Conservation (phyloP, 2,888 invertebrate species). For the Drosophila anomalipes region DNA sequence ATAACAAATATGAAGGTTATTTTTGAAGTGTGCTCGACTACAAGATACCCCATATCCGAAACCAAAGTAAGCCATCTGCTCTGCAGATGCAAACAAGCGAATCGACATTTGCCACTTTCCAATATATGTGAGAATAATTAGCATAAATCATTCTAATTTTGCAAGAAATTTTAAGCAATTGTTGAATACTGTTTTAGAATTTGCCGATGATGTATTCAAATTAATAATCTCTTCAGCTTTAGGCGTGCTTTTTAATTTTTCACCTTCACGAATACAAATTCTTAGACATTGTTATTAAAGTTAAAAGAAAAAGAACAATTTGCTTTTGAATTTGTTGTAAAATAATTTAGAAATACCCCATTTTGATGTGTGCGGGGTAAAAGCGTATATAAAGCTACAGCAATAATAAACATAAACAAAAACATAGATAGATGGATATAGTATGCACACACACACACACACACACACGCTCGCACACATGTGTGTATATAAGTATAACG, state of each 20-base stretch:
- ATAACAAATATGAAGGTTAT: background rate
- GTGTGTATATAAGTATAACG: slow-evolving; percentile 31
- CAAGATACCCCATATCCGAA: background rate
- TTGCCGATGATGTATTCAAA: background rate
- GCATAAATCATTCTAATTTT: background rate
- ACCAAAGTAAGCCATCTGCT: background rate
- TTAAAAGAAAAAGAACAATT: background rate
- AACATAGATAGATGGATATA: background rate
- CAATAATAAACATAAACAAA: slow-evolving; percentile 2
- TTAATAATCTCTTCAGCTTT: background rate
- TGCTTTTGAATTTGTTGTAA: background rate
- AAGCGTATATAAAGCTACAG: background rate
- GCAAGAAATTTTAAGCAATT: background rate
- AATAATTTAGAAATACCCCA: background rate
- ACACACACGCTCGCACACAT: background rate
- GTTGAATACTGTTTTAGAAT: background rate
- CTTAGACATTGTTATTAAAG: background rate
- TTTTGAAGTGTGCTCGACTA: background rate
- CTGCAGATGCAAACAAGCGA: background rate
- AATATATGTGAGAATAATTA: background rate
- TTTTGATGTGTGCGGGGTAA: slow-evolving; percentile 4
- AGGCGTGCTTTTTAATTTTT: background rate
- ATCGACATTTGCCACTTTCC: background rate
- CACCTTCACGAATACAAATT: background rate
- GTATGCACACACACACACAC: slow-evolving; percentile 8